These are phyloP conservation scores for Hassar affinis DNA, from an alignment of 2,113 vertebrate genomes.

Conservation along the genomic window DNA sequence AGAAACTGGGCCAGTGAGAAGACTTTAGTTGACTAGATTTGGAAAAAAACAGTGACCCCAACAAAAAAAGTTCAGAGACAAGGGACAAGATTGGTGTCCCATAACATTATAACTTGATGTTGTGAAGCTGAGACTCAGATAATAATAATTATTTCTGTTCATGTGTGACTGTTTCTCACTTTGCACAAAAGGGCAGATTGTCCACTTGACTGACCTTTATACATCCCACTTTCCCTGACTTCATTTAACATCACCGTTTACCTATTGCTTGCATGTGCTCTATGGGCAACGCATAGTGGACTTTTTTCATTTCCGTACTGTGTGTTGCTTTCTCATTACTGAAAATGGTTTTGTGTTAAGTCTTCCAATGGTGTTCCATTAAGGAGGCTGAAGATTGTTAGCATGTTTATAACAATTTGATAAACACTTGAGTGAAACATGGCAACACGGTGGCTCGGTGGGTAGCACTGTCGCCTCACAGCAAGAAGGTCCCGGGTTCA, in stretches of 20 bases:
- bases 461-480: too few species aligned
- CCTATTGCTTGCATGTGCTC: neutral
- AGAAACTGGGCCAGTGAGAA: slow-evolving; percentile 32
- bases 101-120: slow-evolving; percentile 38
- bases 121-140: neutral
- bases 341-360: neutral
- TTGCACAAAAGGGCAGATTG: slow-evolving; percentile 17
- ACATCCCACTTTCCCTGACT: slow-evolving; percentile 11
- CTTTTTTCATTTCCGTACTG: slow-evolving; percentile 1
- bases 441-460: too few species aligned
- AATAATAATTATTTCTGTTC: slow-evolving; percentile 27
- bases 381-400: neutral
- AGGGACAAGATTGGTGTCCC: slow-evolving; percentile 16
- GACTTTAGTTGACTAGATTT: slow-evolving; percentile 35
- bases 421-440: neutral
- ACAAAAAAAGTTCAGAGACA: slow-evolving; percentile 14
- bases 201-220: slow-evolving; percentile 17
- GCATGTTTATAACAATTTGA: neutral
- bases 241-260: slow-evolving; percentile 21
- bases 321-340: neutral
- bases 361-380: neutral
- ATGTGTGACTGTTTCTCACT: slow-evolving; percentile 23
- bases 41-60: slow-evolving; percentile 35
- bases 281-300: neutral
- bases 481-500: too few species aligned